Base-by-base conservation (phyloP, 2,113 vertebrate genomes). In the Platichthys flesus region DNA sequence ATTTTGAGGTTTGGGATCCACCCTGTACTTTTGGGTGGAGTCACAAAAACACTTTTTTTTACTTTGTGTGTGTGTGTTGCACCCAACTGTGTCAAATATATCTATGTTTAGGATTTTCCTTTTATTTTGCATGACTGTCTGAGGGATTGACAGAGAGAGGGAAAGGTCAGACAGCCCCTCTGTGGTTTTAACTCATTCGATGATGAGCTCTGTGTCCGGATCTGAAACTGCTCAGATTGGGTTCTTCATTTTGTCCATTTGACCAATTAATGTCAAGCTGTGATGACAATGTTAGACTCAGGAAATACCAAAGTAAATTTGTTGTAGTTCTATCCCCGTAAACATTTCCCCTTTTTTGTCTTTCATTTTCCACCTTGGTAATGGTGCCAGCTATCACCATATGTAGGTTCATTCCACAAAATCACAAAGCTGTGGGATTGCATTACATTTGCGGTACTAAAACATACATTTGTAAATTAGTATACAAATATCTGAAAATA, bases 1-100 rank as follows among this genome's bases (percentile, higher is more conserved):
- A 91, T 92, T 93, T 93, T 85, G 86, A 91, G 91, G 89, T 91
- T 89, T 93, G 71, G 87, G 88, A 90, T 91, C 91, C 93, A 90
- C 91, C 92, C 92, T 91, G 76, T 90, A 90, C 85, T 93, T 93
- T 92, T 67, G 87, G 92, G 90, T 93, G 90, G 87, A 84, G 88
- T 89, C 87, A 74, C 75, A 87, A 82, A 85, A 83, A 82, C 74
- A 85, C 74, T 21, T 81, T 71, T 71, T 77, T 76, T 54, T 54
- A n/a, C 47, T n/a, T 7, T 54, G 51, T 54, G 51, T 45, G 45
- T 52, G 20, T 54, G 51, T 51, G 59, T 85, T 85, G 69, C 62
- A 79, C 49, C 62, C 62, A 24, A 67, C 51, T 82, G 60, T 64
- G 71, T 79, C 58, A 77, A 86, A 66, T 86, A 51, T 51, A 58